Evolutionary conservation across 2,113 vertebrate genomes (phyloP), one percentile per base, ranked within the genome.

Genomic region (Excalfactoria chinensis): DNA sequence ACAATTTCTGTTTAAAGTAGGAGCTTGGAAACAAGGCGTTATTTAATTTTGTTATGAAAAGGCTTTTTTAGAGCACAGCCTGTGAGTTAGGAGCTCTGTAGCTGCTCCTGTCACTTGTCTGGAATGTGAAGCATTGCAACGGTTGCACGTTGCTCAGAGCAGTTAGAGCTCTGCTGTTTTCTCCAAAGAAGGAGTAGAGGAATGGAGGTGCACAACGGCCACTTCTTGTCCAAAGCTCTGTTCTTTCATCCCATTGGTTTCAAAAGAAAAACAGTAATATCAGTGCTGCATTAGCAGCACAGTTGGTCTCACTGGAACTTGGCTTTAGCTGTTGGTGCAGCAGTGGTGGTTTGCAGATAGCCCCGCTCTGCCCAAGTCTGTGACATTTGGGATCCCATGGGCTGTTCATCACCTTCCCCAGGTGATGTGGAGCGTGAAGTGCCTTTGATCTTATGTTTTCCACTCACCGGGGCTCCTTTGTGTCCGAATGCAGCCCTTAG

Each of bases 121-220:
- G 96, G 96, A 96, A 96, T 96, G 94, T 91, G 77, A 95, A 96
- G 89, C 83, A 91, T 93, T 95, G 93, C 94, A 88, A 85, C 79
- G 26, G 95, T 74, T 88, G 68, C 79, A 78, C 71, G 49, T 92
- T 10, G 58, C 89, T 95, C 15, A 10, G 48, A 81, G 72, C 72
- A 74, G 79, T 77, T 79, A 70, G 60, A 77, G 87, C 72, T 74
- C 91, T 78, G 35, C 59, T 89, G 19, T 93, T 95, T 95, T 96
- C 84, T 93, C 96, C 96, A 95, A 96, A 96, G 87, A 95, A 96
- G 96, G 96, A 96, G 66, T 14, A 93, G 76, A 87, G 72, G 74
- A 78, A 90, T 84, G 56, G 62, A 87, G 84, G 85, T 93, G 53
- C 89, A 3, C 60, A 86, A 70, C 15, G 21, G 64, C 35, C 69